phyloP scores from a whole-genome alignment of 2,888 invertebrate genomes.

The Spodoptera exigua region DNA sequence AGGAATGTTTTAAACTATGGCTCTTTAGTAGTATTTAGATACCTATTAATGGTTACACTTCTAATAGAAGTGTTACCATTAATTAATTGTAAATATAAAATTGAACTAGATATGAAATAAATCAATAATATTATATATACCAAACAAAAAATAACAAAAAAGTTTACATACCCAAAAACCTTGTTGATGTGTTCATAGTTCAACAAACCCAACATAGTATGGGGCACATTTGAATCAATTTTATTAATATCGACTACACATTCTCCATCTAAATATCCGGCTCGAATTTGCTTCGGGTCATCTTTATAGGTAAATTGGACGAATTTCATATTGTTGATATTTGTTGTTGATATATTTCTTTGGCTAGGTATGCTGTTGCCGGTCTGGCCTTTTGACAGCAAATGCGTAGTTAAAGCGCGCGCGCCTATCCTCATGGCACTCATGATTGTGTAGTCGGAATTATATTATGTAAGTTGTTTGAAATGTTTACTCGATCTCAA shows the following conservation, averaged over 20 bases:
- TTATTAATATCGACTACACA: conserved; percentile 92
- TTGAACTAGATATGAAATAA: background rate
- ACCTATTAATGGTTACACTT: too few species aligned
- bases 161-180: conserved; percentile 73
- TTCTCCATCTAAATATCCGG: conserved; percentile 91
- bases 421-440: conserved; percentile 60
- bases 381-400: conserved; percentile 54
- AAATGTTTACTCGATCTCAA: conserved; percentile 50
- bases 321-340: conserved; percentile 90
- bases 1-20: too few species aligned
- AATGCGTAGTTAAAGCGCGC: conserved; percentile 63
- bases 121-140: background rate
- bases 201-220: conserved; percentile 83
- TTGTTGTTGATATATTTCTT: conserved; percentile 69
- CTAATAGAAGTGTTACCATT: too few species aligned
- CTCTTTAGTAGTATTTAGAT: too few species aligned
- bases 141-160: background rate
- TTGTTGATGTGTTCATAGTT: conserved; percentile 72
- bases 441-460: conserved; percentile 57
- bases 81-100: too few species aligned
- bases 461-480: conserved; percentile 56
- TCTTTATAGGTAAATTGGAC: conserved; percentile 91
- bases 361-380: conserved; percentile 48
- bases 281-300: conserved; percentile 89
- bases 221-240: conserved; percentile 78